Evolutionary conservation across 2,113 vertebrate species (phyloP), one percentile per base, ranked within the genome.

Genomic region (Antechinus flavipes): DNA sequence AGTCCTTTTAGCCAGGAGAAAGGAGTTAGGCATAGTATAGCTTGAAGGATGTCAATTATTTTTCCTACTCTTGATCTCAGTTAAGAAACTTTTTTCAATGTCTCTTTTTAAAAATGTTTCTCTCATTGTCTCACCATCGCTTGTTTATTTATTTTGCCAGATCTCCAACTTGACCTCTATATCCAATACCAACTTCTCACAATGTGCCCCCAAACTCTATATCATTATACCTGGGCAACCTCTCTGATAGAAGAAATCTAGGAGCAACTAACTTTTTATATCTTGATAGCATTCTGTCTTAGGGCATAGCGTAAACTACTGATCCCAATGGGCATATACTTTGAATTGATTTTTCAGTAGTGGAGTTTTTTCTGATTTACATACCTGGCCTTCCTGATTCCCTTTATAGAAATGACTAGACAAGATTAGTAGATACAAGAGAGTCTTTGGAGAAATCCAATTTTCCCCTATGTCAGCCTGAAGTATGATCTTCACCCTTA

Each of bases 91-190:
- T 53, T 89, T 30, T 0, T 10, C n/a, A 26, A 50, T 52, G 30
- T 47, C 16, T 23, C 42, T 68, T 46, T 49, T 19, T 52, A 9
- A 47, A 50, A 89, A 89, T 49, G 76, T 58, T 49, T 55, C 52
- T 61, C 0, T 0, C 47, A 54, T 54, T 8, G 0, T 95, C 96
- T 95, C 91, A 93, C 93, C 54, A 0, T 53, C 6, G 52, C 3
- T 90, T 91, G n/a, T 90, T 94, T 94, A 42, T 58, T 61, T 35
- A 1, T 27, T 14, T 91, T 93, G 93, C 55, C 12, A 16, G 56
- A 54, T 49, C 27, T 90, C 52, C 76, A 58, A 49, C 90, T 76
- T 68, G 90, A 54, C 93, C 58, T 91, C 47, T 95, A 95, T 58
- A 94, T 95, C 61, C 30, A 19, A 61, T 61, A 27, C 25, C 26